Conservation (phyloP, 2,797 vertebrate species). For the Falco columbarius region DNA sequence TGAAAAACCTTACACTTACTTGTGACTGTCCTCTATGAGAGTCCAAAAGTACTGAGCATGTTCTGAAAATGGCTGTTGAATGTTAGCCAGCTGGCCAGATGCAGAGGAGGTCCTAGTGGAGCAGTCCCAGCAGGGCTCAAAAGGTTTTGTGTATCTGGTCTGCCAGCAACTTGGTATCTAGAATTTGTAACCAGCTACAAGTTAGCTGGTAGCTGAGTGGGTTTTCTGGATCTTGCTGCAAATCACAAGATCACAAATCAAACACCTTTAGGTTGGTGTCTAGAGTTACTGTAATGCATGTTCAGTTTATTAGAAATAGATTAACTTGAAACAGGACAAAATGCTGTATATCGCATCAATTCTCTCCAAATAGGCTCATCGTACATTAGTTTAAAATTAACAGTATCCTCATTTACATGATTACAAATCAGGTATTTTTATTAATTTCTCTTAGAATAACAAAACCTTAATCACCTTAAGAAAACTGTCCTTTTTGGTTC, state of each 20-base stretch:
- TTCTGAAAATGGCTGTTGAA: not conserved
- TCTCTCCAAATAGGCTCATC: not conserved
- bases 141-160: not conserved
- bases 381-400: not conserved
- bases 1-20: not conserved
- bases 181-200: not conserved
- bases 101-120: not conserved
- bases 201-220: not conserved
- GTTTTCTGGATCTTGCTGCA: not conserved
- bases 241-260: not conserved
- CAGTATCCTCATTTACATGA: not conserved
- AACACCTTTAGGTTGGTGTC: not conserved
- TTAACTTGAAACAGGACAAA: not conserved
- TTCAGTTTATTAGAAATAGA: not conserved
- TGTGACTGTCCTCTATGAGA: not conserved
- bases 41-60: not conserved
- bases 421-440: not conserved
- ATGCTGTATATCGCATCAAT: not conserved
- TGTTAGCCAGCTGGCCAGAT: not conserved
- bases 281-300: not conserved
- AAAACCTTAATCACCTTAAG: not conserved
- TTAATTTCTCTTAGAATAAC: not conserved
- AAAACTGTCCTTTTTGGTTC: not conserved
- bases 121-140: not conserved
- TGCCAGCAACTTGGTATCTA: not conserved